A percentile compares a stretch with the other conserved stretches of the same genome.
Evolutionary conservation across 2,888 invertebrate species (phyloP).

Genomic region (Sinhomidia bicolor): DNA sequence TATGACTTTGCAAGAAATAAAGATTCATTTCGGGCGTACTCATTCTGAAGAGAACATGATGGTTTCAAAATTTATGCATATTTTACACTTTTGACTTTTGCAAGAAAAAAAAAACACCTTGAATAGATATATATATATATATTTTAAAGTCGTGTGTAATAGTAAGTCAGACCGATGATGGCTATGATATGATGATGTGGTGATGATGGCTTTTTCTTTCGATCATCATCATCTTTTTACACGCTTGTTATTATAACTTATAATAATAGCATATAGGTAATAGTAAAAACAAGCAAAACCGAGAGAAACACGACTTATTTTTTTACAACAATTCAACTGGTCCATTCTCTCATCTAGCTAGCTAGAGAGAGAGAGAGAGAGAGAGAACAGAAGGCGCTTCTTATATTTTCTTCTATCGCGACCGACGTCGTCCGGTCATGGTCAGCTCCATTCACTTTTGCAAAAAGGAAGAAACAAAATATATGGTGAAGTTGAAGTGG

Average conservation of each 20-base stretch:
- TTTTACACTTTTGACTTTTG: constrained; percentile 68
- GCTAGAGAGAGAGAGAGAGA: too few species aligned
- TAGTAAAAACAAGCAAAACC: neutral
- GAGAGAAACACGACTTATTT: too few species aligned
- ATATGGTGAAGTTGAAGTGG: constrained; percentile 56
- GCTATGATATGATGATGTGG: neutral
- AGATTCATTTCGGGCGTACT: constrained; percentile 45
- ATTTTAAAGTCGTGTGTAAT: neutral
- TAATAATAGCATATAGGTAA: too few species aligned
- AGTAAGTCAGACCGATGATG: too few species aligned
- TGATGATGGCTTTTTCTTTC: neutral
- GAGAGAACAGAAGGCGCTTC: constrained; percentile 13
- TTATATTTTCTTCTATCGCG: too few species aligned
- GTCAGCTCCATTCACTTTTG: constrained; percentile 58
- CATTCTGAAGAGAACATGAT: constrained; percentile 13
- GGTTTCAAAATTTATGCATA: constrained; percentile 62
- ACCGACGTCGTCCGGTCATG: constrained; percentile 46
- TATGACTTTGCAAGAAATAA: constrained; percentile 54
- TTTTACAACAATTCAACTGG: neutral
- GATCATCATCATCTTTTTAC: neutral
- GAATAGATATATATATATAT: constrained; percentile 53
- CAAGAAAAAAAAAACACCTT: constrained; percentile 61
- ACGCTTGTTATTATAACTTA: neutral
- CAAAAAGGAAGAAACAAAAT: constrained; percentile 30
- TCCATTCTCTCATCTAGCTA: neutral